Percentiles rank a stretch among this genome's conserved stretches.
phyloP scores from a whole-genome alignment of 1,140 invertebrate species.

The Aphis gossypii region DNA sequence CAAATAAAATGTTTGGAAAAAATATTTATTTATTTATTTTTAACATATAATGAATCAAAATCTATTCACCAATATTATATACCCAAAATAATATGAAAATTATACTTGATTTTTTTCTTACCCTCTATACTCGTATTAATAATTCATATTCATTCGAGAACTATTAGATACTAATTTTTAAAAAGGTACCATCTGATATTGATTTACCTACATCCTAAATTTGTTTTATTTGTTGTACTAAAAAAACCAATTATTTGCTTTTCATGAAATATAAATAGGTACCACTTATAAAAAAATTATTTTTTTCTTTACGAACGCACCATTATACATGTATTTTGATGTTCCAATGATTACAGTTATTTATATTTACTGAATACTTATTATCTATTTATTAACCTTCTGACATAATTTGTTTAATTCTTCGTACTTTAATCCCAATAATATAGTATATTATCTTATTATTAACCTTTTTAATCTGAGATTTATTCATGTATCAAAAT shows the following conservation, averaged over 20 bases:
- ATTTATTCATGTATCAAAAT: not conserved
- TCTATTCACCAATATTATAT: not conserved
- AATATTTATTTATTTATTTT: not conserved
- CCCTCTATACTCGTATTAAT: not conserved
- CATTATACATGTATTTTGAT: not conserved
- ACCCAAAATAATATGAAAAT: not conserved
- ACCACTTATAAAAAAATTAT: not conserved
- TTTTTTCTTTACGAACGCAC: not conserved
- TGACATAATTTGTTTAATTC: not conserved
- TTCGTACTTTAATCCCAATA: not conserved
- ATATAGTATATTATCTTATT: not conserved
- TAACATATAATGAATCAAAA: not conserved
- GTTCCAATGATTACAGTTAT: not conserved
- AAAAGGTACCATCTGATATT: not conserved
- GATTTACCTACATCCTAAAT: not conserved
- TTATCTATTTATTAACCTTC: not conserved
- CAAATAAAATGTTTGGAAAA: not conserved
- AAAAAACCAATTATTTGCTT: not conserved
- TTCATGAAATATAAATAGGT: not conserved
- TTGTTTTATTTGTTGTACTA: not conserved
- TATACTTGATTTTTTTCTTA: not conserved
- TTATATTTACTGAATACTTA: not conserved
- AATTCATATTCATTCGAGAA: not conserved
- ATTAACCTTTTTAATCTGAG: not conserved
- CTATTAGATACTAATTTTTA: not conserved